Evolutionary conservation across 1,140 invertebrate species (phyloP), one percentile per base, ranked within the genome.

Genomic region (Calephelis virginiensis): DNA sequence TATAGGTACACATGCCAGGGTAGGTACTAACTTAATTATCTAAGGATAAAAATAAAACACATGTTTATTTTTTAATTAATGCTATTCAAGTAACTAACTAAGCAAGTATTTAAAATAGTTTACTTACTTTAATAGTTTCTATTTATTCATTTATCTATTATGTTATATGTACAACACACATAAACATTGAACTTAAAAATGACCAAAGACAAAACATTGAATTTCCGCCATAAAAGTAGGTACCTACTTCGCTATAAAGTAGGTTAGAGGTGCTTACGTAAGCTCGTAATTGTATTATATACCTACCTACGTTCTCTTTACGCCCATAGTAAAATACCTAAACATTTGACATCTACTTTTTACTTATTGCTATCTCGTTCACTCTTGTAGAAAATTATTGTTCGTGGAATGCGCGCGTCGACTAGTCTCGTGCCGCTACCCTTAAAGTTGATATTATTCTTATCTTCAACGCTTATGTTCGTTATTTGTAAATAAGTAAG

Each of bases 301-400:
- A 88, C 81, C 85, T 89, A 89, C 84, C 82, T 90, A 88, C 85
- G 81, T 85, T 85, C 83, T 84, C 82, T 86, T 83, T 89, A 84
- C 77, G 80, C 81, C 79, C 79, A 85, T 89, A 90, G 85, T 89
- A 89, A 87, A 89, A 89, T 90, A 90, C 88, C 88, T 90, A 90
- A 90, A 90, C 85, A 90, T 90, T 90, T 90, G 85, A 90, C 83
- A 89, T 84, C 80, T 85, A 88, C 84, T 89, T 90, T 90, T 90
- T 89, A 86, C 76, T 77, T 89, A 77, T 72, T 70, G 72, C 82
- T 72, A 61, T 90, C 88, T 86, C 83, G 76, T 75, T 90, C 81
- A 73, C 82, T 83, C 86, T 64, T 80, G 76, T 71, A 72, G 80
- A 78, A 80, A 77, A 90, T 86, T 88, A 90, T 85, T 88, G 84